Percentiles rank a stretch among this genome's conserved stretches.
phyloP scores from a whole-genome alignment of 2,797 vertebrate species.

The Sebastes cheni region DNA sequence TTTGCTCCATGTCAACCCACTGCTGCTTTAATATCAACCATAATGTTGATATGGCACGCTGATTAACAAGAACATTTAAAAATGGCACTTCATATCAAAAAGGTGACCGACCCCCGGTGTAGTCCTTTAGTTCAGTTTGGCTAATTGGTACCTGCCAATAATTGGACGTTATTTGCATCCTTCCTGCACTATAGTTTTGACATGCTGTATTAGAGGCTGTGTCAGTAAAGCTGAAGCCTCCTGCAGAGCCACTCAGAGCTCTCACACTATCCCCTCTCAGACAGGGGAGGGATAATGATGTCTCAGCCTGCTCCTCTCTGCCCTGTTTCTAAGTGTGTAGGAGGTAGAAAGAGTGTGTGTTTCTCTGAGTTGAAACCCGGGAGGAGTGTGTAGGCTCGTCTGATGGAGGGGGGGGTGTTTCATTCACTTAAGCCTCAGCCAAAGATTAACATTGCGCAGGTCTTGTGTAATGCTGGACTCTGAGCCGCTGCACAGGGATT shows the following conservation, averaged over 20 bases:
- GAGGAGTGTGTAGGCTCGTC: constrained; percentile 48
- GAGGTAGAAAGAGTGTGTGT: constrained; percentile 62
- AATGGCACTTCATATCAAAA: too few relatives aligned
- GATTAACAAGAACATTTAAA: too few relatives aligned
- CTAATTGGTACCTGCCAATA: background rate
- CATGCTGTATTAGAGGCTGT: background rate
- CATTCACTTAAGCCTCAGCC: constrained; percentile 68
- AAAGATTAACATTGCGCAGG: constrained; percentile 66
- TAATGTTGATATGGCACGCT: too few relatives aligned
- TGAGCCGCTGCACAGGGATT: constrained; percentile 57
- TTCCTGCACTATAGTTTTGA: background rate
- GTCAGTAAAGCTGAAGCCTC: constrained; percentile 34
- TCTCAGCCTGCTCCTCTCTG: constrained; percentile 56
- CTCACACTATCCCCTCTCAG: constrained; percentile 33
- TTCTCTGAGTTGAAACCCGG: constrained; percentile 51
- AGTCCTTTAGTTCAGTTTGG: background rate
- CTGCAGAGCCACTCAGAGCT: constrained; percentile 20
- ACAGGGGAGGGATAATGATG: constrained; percentile 57
- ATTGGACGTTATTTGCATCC: background rate
- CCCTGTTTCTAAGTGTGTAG: constrained; percentile 60
- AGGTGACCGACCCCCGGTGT: too few relatives aligned
- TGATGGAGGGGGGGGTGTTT: constrained; percentile 43
- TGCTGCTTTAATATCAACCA: too few relatives aligned
- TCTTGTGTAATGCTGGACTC: constrained; percentile 71
- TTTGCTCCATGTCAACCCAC: too few relatives aligned